Evolutionary conservation across 53 echinoderm and acorn worm species (phyloP).

Genomic region (Henricia sp.): DNA sequence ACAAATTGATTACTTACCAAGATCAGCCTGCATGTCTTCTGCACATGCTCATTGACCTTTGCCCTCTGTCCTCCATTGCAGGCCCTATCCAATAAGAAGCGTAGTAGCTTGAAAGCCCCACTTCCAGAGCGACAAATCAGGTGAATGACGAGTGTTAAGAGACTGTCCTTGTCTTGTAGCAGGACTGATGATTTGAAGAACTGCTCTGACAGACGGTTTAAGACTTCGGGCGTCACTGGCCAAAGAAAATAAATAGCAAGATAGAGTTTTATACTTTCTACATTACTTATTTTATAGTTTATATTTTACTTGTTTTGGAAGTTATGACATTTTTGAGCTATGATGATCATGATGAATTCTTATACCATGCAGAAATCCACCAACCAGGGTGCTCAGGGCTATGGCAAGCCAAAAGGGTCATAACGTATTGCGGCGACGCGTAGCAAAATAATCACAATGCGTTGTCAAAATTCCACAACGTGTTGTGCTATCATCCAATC

Average conservation of each 20-base stretch:
- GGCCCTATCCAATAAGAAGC: slow-evolving; percentile 85
- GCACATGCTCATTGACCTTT: slow-evolving; percentile 81
- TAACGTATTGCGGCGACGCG: too few relatives aligned
- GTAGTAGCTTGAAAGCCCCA: slow-evolving; percentile 89
- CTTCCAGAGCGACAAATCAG: slow-evolving; percentile 95
- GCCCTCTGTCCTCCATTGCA: slow-evolving; percentile 49
- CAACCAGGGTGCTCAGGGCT: too few relatives aligned
- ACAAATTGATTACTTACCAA: slow-evolving; percentile 67
- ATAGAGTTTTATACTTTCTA: neutral
- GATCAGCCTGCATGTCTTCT: slow-evolving; percentile 83
- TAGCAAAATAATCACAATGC: too few relatives aligned
- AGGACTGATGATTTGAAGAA: slow-evolving; percentile 80
- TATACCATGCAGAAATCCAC: too few relatives aligned
- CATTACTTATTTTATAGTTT: too few relatives aligned
- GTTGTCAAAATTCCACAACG: too few relatives aligned
- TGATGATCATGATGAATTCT: too few relatives aligned
- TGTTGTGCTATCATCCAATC: too few relatives aligned
- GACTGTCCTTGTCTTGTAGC: slow-evolving; percentile 86
- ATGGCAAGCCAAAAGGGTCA: too few relatives aligned
- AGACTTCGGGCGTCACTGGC: slow-evolving; percentile 90
- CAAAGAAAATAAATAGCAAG: neutral
- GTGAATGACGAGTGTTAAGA: slow-evolving; percentile 89
- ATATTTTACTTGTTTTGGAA: too few relatives aligned
- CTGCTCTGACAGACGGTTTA: slow-evolving; percentile 83
- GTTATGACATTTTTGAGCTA: too few relatives aligned